A percentile compares a stretch with the other conserved stretches of the same genome.
Conservation (phyloP, 2,888 invertebrate genomes). For the Chrysolina americana region DNA sequence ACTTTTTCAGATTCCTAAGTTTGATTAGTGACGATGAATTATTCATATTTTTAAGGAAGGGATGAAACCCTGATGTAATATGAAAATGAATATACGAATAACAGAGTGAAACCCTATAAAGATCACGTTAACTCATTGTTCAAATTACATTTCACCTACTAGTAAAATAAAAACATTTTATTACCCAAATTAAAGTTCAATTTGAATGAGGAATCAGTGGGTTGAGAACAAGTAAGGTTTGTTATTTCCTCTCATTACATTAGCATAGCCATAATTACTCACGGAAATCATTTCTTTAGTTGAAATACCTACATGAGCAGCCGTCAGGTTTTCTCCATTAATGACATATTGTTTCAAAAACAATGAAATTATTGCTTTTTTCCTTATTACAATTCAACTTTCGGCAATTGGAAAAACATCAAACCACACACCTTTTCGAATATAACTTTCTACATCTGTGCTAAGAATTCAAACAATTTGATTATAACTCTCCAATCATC, state of each 20-base stretch:
- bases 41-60: too few species aligned
- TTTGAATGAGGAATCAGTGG: too few species aligned
- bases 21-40: too few species aligned
- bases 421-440: neutral
- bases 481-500: constrained; percentile 27
- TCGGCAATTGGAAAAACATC: neutral
- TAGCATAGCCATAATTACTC: neutral
- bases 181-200: too few species aligned
- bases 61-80: too few species aligned
- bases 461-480: neutral
- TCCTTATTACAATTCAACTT: neutral
- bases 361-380: neutral
- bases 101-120: too few species aligned
- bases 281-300: neutral
- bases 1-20: too few species aligned
- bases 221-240: too few species aligned
- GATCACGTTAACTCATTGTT: too few species aligned
- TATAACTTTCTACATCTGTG: neutral
- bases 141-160: too few species aligned
- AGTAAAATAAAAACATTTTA: too few species aligned
- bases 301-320: neutral
- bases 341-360: neutral
- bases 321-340: neutral
- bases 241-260: neutral
- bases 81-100: too few species aligned